Evolutionary conservation across 2,113 vertebrate species (phyloP).

Genomic region (Ceyx margarethae): DNA sequence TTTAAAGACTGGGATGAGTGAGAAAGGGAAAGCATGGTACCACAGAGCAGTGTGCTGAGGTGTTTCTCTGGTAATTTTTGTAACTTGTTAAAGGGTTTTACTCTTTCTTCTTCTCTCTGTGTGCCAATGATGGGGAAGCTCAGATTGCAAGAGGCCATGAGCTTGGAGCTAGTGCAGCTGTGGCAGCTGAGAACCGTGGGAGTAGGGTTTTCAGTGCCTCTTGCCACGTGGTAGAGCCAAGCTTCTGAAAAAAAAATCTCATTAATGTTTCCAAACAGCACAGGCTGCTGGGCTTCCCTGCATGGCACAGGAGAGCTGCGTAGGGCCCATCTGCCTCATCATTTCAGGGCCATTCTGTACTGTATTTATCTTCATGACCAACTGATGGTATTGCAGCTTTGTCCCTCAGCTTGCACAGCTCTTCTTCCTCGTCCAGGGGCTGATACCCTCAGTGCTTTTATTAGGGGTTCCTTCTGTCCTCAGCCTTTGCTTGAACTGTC

Average conservation of each 20-base stretch:
- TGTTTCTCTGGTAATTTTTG: not conserved
- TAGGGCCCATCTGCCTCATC: not conserved
- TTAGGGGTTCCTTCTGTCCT: not conserved
- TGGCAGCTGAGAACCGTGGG: not conserved
- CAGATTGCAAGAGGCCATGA: not conserved
- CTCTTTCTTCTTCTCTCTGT: not conserved
- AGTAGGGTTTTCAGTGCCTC: not conserved
- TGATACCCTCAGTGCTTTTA: not conserved
- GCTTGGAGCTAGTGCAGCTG: rapidly evolving
- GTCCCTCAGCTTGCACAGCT: not conserved
- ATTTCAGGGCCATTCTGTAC: not conserved
- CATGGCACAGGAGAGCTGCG: not conserved
- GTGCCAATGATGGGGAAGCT: rapidly evolving
- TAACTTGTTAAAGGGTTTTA: not conserved
- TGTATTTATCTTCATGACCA: not conserved
- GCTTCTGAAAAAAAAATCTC: not conserved
- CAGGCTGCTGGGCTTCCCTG: not conserved
- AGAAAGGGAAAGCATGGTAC: not conserved
- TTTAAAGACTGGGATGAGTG: not conserved
- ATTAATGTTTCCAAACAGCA: not conserved
- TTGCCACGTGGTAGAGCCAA: rapidly evolving
- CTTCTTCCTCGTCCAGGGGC: not conserved
- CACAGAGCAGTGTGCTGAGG: not conserved
- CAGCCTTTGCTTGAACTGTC: not conserved
- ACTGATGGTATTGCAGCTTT: not conserved